Evolutionary conservation across 2,113 vertebrate species (phyloP).

Genomic region (Saguinus midas): DNA sequence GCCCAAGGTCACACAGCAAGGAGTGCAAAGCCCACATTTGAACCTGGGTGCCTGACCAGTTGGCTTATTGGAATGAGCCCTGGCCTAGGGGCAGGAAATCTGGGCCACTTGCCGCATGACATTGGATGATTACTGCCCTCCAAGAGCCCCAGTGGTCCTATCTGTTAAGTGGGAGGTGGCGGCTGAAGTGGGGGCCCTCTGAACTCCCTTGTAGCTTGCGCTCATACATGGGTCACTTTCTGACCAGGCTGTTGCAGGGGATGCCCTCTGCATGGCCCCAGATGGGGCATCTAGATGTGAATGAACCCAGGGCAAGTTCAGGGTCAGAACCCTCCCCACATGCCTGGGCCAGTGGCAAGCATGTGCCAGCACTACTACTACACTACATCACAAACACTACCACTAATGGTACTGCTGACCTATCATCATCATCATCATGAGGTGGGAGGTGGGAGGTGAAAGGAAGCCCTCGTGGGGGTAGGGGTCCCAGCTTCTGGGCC

Average conservation of each 20-base stretch:
- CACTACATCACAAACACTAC: not conserved
- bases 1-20: not conserved
- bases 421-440: not conserved
- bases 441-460: rapidly evolving
- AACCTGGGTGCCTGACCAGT: not conserved
- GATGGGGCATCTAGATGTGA: not conserved
- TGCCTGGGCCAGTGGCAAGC: not conserved
- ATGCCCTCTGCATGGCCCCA: not conserved
- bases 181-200: not conserved
- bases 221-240: not conserved
- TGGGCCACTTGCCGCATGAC: not conserved
- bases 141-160: not conserved
- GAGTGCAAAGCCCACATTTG: not conserved
- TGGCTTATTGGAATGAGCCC: not conserved
- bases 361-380: no score
- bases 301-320: not conserved
- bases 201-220: not conserved
- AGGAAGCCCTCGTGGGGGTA: not conserved
- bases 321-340: not conserved
- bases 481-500: not conserved
- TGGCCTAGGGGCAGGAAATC: no score
- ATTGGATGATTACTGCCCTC: not conserved
- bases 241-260: not conserved
- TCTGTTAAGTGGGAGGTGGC: not conserved
- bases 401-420: not conserved